Conservation (phyloP, 1,140 invertebrate species). For the Ectropis grisescens region DNA sequence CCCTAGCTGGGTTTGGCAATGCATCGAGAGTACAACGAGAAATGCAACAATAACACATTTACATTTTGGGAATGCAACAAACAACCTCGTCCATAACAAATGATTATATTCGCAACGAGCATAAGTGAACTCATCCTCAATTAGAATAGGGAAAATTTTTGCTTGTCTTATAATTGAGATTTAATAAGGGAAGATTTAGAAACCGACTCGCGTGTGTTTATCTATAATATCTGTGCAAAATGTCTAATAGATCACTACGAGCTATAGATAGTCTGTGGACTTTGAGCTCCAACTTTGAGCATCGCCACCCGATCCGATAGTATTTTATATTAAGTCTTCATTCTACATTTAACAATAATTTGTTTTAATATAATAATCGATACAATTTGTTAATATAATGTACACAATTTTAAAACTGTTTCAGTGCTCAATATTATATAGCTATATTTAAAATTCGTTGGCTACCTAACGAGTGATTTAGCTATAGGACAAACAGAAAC, state of each 20-base stretch:
- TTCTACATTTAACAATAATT: conserved; percentile 61
- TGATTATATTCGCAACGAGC: too few relatives aligned
- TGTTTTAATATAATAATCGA: conserved; percentile 43
- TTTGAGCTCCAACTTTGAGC: conserved; percentile 24
- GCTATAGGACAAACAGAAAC: conserved; percentile 42
- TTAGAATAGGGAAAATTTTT: too few relatives aligned
- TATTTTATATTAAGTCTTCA: conserved; percentile 40
- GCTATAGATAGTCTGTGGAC: conserved; percentile 60
- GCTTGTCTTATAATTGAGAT: too few relatives aligned
- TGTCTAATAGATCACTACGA: conserved; percentile 56
- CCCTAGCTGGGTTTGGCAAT: too few relatives aligned
- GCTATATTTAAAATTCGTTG: conserved; percentile 59
- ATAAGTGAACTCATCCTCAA: too few relatives aligned
- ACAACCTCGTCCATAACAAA: too few relatives aligned
- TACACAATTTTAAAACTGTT: conserved; percentile 51
- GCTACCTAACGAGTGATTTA: conserved; percentile 59
- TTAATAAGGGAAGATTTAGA: conserved; percentile 1
- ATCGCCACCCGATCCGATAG: conserved; percentile 17
- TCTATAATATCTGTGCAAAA: conserved; percentile 61
- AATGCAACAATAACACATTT: too few relatives aligned
- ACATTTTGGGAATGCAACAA: too few relatives aligned
- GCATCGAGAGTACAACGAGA: too few relatives aligned
- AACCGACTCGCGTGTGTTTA: conserved; percentile 27
- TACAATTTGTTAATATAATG: conserved; percentile 29
- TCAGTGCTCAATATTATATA: conserved; percentile 58